Base-by-base conservation (phyloP, 1,140 invertebrate species). In the Tetranychus urticae region DNA sequence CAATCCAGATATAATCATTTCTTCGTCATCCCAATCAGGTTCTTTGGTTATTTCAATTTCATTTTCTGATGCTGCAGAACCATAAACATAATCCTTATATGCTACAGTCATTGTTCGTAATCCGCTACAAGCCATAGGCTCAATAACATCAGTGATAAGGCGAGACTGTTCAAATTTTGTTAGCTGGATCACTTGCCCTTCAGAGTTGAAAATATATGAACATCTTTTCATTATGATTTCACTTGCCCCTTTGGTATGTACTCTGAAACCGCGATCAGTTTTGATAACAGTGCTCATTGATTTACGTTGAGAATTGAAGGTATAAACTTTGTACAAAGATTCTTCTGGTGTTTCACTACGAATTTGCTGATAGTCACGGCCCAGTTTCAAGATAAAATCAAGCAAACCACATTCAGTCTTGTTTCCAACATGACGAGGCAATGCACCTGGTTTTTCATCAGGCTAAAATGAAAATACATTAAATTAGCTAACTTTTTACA, bases 191-290 rank as follows among this genome's bases (percentile, higher is more conserved):
- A 94, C 72, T 67, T 84, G 79, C 64, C 92, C 93, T 67, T 93
- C 83, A 71, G 85, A 82, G 59, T 90, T 89, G 74, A 93, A 85
- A 68, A 96, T 92, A 76, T 87, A 97, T 70, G 88, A 80, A 78
- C 93, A 98, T 88, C 94, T 97, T 78, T 91, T 91, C 74, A 98
- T 81, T 65, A 98, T 87, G 69, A 98, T 97, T 79, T 99, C 94
- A 60, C 92, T 96, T 71, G 94, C 94, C 71, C 94, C 94, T 77
- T 99, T 99, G 60, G 88, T 92, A 74, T 87, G 97, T 59, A 99
- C 79, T 65, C 93, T 78, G 75, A 82, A 97, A 47, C 88, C 88
- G 67, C 83, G 81, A 66, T 82, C 84, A 31, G 71, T 63, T 68
- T 83, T 78, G 67, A 98, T 82, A 57, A 97, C 86, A 35, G 94